Conservation (phyloP, 2,113 vertebrate genomes). For the Mastomys natalensis region DNA sequence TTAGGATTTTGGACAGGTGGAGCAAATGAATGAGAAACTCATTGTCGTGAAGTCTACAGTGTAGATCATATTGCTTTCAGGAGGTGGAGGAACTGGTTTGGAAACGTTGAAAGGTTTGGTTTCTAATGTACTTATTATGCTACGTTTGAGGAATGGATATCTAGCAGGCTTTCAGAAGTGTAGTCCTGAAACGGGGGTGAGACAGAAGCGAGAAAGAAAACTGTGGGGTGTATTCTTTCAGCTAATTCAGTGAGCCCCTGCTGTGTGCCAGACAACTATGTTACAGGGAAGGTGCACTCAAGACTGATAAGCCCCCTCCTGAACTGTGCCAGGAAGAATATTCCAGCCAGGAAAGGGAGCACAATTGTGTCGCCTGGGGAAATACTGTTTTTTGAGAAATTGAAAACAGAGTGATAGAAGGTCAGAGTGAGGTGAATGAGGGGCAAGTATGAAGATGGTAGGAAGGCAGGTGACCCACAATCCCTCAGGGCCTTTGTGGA, state of each 20-base stretch:
- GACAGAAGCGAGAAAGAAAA: neutral
- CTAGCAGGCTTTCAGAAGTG: conserved; percentile 13
- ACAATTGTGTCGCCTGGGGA: neutral
- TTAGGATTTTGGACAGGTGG: conserved; percentile 60
- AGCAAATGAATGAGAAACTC: conserved; percentile 37
- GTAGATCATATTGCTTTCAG: conserved; percentile 26
- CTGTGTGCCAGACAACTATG: neutral
- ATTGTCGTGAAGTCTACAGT: conserved; percentile 30
- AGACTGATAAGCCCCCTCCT: neutral
- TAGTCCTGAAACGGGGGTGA: conserved; percentile 27
- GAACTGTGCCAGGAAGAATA: neutral
- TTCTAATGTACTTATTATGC: conserved; percentile 10
- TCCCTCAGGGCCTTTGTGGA: neutral
- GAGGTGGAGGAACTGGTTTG: conserved; percentile 37
- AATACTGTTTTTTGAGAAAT: conserved; percentile 38
- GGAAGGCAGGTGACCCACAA: neutral
- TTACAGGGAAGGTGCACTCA: neutral
- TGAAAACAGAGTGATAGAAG: neutral
- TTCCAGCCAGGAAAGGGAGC: neutral
- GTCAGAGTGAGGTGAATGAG: neutral
- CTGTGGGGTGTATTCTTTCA: neutral
- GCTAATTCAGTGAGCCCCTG: neutral
- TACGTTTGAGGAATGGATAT: neutral
- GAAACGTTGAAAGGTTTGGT: conserved; percentile 3
- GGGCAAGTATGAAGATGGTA: neutral